A percentile compares a stretch with the other conserved stretches of the same genome.
Evolutionary conservation across 2,888 invertebrate genomes (phyloP).

Genomic region (Allophyes oxyacanthae): DNA sequence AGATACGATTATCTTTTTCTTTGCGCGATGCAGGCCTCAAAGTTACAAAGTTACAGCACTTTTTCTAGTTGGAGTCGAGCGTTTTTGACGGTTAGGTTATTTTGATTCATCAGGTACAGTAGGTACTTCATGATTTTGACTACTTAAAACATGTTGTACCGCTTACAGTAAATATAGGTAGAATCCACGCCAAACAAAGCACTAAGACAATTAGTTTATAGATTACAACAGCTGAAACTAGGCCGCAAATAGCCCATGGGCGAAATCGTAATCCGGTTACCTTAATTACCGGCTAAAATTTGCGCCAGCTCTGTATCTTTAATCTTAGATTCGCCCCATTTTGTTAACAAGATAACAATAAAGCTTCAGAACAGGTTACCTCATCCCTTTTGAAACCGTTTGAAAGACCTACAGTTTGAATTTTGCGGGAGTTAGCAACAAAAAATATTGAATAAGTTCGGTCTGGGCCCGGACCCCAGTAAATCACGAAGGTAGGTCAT

Average conservation of each 20-base stretch:
- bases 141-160: not conserved
- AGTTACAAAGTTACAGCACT: too few species aligned
- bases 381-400: constrained; percentile 1
- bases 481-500: constrained; percentile 82
- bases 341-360: not conserved
- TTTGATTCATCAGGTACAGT: too few species aligned
- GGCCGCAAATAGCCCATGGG: constrained; percentile 5
- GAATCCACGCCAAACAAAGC: constrained; percentile 3
- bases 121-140: too few species aligned
- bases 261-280: constrained; percentile 14
- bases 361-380: constrained; percentile 6
- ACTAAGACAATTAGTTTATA: constrained; percentile 19
- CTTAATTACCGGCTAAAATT: constrained; percentile 2
- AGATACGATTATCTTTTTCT: too few species aligned
- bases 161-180: not conserved
- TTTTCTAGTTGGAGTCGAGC: too few species aligned
- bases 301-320: not conserved
- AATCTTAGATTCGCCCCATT: constrained; percentile 5
- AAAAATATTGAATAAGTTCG: constrained; percentile 34
- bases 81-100: too few species aligned
- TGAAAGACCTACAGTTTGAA: constrained; percentile 22
- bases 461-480: constrained; percentile 58
- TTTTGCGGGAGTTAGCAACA: constrained; percentile 37
- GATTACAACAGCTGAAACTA: constrained; percentile 5
- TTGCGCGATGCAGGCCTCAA: too few species aligned